These are phyloP conservation scores for Pocillopora verrucosa DNA, from an alignment of 64 coral and sea anemone genomes.

Conservation along the genomic window DNA sequence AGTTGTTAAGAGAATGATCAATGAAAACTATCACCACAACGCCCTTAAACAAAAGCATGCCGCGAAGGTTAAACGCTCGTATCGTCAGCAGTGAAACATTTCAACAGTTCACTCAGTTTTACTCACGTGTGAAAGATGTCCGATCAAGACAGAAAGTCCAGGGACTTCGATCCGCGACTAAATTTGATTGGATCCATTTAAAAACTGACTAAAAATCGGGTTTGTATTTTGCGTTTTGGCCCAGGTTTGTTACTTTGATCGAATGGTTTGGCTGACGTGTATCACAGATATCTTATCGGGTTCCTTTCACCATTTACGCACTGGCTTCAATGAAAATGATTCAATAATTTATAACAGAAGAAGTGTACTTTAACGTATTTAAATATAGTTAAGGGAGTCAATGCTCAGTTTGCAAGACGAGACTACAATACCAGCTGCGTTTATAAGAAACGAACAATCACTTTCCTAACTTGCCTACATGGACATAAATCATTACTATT, in stretches of 20 bases:
- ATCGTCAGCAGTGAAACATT: slow-evolving; percentile 4
- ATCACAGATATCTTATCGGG: too few species aligned
- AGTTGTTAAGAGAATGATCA: not conserved
- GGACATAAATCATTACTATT: not conserved
- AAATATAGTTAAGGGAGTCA: not conserved
- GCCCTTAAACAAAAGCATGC: not conserved
- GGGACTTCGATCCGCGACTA: too few species aligned
- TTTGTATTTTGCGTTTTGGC: too few species aligned
- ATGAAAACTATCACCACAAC: not conserved
- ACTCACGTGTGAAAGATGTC: not conserved
- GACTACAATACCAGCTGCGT: not conserved
- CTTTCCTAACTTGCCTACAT: not conserved
- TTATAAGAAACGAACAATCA: not conserved
- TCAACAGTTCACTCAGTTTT: not conserved
- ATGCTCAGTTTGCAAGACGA: not conserved
- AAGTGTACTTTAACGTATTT: not conserved
- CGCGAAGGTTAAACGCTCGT: not conserved
- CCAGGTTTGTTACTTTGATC: too few species aligned
- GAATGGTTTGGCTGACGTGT: too few species aligned
- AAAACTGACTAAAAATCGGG: too few species aligned
- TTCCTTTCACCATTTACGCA: too few species aligned
- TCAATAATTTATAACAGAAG: not conserved
- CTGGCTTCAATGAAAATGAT: not conserved
- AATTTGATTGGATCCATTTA: too few species aligned
- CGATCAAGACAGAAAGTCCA: not conserved